Evolutionary conservation across 2,113 vertebrate species (phyloP), one percentile per base, ranked within the genome.

Genomic region (Myotis brandtii): DNA sequence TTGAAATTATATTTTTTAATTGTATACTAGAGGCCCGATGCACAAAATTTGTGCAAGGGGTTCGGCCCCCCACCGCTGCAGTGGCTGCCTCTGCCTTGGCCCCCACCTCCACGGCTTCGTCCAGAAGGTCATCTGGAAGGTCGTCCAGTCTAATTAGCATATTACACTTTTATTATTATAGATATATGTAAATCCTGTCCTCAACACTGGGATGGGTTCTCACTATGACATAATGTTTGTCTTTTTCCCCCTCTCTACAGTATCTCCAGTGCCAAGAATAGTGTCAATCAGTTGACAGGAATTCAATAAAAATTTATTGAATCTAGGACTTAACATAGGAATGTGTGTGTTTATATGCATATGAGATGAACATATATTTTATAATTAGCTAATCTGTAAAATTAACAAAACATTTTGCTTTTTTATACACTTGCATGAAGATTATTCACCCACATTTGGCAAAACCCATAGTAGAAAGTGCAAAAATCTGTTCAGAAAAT

Each of bases 401-500:
- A 37, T 75, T 70, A 86, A 37, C 0, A 48, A 64, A 34, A 81
- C 2, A 37, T 14, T 37, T 83, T 64, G 3, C 2, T 48, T 59
- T 72, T 77, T 64, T 40, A 69, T 30, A 84, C 75, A 34, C 2
- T 37, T 91, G 9, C 2, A 62, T 75, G 13, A 93, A 70, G 67
- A 37, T 43, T 69, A 70, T 52, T 69, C 6, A 86, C 1, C 21
- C 43, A 0, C 9, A 54, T 72, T 84, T 92, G 64, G 5, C 32
- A 76, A 75, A 86, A 86, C 1, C 11, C 50, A 7, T 64, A 79
- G 43, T 40, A 69, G 4, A 37, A 83, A 92, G 32, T 50, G 27
- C 3, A 89, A 88, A 89, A 88, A 46, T 80, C 11, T 73, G 1
- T 82, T 95, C 30, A 56, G 67, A 73, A 96, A 77, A 50, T 88